phyloP scores from a whole-genome alignment of 2,113 vertebrate species.

The Rhea pennata region DNA sequence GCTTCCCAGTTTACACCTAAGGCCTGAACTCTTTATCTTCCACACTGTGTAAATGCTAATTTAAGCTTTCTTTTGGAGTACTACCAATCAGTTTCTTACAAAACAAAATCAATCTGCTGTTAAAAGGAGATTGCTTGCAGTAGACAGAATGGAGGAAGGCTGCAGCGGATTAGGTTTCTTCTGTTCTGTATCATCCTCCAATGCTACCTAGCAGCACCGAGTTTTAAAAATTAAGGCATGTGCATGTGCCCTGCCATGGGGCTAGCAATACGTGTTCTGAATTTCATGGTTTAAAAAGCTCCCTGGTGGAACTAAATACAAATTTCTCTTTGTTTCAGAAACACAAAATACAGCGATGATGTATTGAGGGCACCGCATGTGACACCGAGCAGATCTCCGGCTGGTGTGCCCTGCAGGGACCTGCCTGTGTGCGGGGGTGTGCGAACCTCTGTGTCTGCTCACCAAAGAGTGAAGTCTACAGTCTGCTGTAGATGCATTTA shows the following conservation, averaged over 20 bases:
- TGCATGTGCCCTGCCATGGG: background rate
- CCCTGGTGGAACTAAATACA: background rate
- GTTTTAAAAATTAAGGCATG: background rate
- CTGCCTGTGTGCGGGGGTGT: accelerated
- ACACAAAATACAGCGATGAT: background rate
- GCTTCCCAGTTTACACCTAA: background rate
- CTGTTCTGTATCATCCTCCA: background rate
- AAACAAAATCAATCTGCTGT: background rate
- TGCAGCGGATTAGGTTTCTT: accelerated
- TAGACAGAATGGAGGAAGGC: background rate
- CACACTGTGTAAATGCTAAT: background rate
- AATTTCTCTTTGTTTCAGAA: background rate
- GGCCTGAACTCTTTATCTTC: background rate
- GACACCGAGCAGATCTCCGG: background rate
- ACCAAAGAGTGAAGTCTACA: background rate
- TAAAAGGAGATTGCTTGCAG: background rate
- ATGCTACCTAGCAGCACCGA: background rate
- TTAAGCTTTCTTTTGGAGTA: background rate
- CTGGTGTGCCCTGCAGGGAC: background rate
- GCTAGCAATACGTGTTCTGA: background rate
- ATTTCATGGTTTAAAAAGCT: background rate
- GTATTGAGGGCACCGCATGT: background rate
- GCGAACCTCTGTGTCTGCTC: background rate
- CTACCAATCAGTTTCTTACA: background rate
- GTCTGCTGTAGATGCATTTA: background rate